Evolutionary conservation across 2,888 invertebrate species (phyloP), one percentile per base, ranked within the genome.

Genomic region (Gandaritis pyraliata): DNA sequence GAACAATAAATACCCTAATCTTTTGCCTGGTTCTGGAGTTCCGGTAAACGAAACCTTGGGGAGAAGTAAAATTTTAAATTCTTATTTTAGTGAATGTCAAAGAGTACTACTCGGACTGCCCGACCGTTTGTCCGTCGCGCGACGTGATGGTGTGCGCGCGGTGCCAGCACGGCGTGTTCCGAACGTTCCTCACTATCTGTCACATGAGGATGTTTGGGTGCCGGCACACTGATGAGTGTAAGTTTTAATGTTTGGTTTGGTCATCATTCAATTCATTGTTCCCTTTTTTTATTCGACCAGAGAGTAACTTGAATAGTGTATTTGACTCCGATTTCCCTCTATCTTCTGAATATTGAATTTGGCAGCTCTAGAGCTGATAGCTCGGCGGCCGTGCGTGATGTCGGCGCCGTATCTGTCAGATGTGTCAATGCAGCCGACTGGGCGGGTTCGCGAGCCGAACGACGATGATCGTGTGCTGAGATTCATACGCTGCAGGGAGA

Each of bases 201-300:
- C 87, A 87, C 47, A 72, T 88, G 65, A 74, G 85, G n/a, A 75
- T 80, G 76, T 87, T 81, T 38, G 43, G 49, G 5, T 89, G 89
- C 61, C 16, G 56, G 0, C 64, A 80, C 49, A 36, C 49, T 0
- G 65, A 75, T 0, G 83, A 33, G 8, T 33, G 33, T 33, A 33
- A 33, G 33, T 33, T 33, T 10, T 33, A 33, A 33, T 29, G 5
- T 33, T 33, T 33, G 5, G 8, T 23, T 23, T 23, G 6, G 6
- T 6, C 23, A 23, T 6, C 6, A 23, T 23, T 6, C 23, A 23
- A 3, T 3, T 23, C 23, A 5, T 5, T 23, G 23, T 23, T 23
- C 23, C n/a, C n/a, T n/a, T n/a, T n/a, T n/a, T n/a, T n/a, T n/a
- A n/a, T n/a, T n/a, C n/a, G n/a, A n/a, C n/a, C n/a, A n/a, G n/a